A percentile compares a stretch with the other conserved stretches of the same genome.
Evolutionary conservation across 2,113 vertebrate genomes (phyloP).

Genomic region (Pycnonotus jocosus): DNA sequence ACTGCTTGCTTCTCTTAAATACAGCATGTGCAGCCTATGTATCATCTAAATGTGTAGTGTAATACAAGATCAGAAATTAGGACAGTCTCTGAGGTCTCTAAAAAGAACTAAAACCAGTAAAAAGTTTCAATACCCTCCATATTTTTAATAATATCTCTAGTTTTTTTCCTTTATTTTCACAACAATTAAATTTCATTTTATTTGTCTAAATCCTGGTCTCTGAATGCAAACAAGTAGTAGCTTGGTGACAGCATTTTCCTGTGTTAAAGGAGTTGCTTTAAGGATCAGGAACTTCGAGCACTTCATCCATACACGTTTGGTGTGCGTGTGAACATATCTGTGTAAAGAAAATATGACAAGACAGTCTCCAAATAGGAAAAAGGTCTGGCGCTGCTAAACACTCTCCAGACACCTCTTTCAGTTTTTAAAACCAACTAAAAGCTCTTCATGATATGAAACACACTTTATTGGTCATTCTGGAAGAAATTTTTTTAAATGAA

Average conservation of each 20-base stretch:
- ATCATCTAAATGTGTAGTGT: neutral
- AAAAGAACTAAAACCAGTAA: neutral
- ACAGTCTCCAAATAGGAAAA: neutral
- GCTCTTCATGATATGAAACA: neutral
- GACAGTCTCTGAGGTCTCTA: neutral
- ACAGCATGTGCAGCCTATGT: neutral
- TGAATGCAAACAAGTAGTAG: neutral
- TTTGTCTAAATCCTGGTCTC: neutral
- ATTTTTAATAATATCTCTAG: neutral
- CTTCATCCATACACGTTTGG: neutral
- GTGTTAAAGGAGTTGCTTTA: neutral
- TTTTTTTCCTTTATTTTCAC: neutral
- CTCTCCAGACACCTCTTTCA: neutral
- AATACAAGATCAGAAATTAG: neutral
- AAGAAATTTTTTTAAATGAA: neutral
- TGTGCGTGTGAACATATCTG: neutral
- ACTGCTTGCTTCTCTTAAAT: neutral
- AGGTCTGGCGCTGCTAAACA: neutral
- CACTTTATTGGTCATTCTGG: neutral
- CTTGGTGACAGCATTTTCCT: neutral
- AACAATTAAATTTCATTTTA: neutral
- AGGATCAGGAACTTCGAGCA: rapidly evolving
- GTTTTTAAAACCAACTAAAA: neutral
- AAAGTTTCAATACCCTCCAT: neutral
- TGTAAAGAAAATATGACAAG: neutral